These are phyloP conservation scores for Ophion ventricosus DNA, from an alignment of 2,888 invertebrate species.

Conservation along the genomic window DNA sequence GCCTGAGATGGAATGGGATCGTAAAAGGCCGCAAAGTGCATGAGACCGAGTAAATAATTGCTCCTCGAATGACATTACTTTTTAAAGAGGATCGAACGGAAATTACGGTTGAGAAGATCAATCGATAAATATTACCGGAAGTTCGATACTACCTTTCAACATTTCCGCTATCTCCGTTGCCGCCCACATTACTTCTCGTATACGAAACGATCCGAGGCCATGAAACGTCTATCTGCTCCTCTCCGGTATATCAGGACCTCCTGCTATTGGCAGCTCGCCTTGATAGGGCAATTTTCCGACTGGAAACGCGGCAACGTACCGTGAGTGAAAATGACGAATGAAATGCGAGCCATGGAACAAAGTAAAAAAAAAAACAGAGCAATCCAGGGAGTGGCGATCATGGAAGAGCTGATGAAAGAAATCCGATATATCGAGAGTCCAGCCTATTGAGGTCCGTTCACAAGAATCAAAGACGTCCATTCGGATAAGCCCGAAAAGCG, in stretches of 20 bases:
- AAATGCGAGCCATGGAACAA: neutral
- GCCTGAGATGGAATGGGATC: neutral
- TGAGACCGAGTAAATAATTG: neutral
- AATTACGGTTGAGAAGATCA: neutral
- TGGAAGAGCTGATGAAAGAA: neutral
- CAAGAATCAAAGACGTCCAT: neutral
- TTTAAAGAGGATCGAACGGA: neutral
- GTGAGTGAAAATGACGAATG: neutral
- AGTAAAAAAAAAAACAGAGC: neutral
- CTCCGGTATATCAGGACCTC: conserved; percentile 43
- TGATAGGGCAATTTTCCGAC: conserved; percentile 70
- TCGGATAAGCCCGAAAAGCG: neutral
- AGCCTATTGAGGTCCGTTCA: neutral
- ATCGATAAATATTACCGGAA: neutral
- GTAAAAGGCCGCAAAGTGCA: neutral
- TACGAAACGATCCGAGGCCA: conserved; percentile 39
- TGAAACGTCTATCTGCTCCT: conserved; percentile 47
- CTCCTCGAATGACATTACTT: neutral
- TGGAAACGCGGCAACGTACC: conserved; percentile 43
- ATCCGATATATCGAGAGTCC: neutral
- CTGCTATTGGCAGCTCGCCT: conserved; percentile 64
- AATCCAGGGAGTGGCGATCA: neutral
- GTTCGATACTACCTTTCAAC: neutral
- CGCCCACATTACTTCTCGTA: neutral
- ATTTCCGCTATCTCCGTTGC: neutral